Conservation (phyloP, 2,797 vertebrate species). For the Anguilla megastoma region DNA sequence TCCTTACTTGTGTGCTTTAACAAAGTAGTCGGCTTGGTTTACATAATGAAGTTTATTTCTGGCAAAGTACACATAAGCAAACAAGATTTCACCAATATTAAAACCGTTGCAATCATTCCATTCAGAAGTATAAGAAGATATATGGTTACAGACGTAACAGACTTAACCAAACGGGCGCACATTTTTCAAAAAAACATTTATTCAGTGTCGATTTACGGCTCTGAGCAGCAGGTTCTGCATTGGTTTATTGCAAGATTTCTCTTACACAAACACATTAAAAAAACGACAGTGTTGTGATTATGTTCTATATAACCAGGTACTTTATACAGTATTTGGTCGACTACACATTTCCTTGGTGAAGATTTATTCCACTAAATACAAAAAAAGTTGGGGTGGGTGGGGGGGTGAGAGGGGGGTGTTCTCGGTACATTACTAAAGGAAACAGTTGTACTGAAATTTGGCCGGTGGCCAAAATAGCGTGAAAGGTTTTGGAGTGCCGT, state of each 20-base stretch:
- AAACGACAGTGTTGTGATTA: slow-evolving; percentile 33
- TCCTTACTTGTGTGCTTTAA: slow-evolving; percentile 72
- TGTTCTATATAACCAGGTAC: slow-evolving; percentile 39
- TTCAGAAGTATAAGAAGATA: background rate
- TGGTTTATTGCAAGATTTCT: slow-evolving; percentile 17
- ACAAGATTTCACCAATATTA: slow-evolving; percentile 75
- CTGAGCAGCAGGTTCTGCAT: slow-evolving; percentile 53
- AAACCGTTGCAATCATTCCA: slow-evolving; percentile 53
- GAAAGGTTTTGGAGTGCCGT: slow-evolving; percentile 75
- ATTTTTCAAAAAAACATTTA: slow-evolving; percentile 34
- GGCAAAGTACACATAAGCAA: slow-evolving; percentile 75
- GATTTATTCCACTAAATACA: slow-evolving; percentile 27
- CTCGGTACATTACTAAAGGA: slow-evolving; percentile 78
- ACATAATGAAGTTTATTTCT: slow-evolving; percentile 74
- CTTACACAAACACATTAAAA: slow-evolving; percentile 28
- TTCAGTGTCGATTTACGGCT: slow-evolving; percentile 28
- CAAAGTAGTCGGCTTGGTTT: slow-evolving; percentile 75
- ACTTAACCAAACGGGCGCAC: slow-evolving; percentile 21
- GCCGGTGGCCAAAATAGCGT: slow-evolving; percentile 81
- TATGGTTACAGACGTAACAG: slow-evolving; percentile 19
- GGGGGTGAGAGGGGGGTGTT: slow-evolving; percentile 73
- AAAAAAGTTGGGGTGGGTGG: slow-evolving; percentile 69
- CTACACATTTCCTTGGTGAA: slow-evolving; percentile 25
- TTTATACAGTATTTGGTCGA: slow-evolving; percentile 38
- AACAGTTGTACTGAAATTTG: slow-evolving; percentile 78